Evolutionary conservation across 2,888 invertebrate genomes (phyloP), one percentile per base, ranked within the genome.

Genomic region (Maniola hyperantus): DNA sequence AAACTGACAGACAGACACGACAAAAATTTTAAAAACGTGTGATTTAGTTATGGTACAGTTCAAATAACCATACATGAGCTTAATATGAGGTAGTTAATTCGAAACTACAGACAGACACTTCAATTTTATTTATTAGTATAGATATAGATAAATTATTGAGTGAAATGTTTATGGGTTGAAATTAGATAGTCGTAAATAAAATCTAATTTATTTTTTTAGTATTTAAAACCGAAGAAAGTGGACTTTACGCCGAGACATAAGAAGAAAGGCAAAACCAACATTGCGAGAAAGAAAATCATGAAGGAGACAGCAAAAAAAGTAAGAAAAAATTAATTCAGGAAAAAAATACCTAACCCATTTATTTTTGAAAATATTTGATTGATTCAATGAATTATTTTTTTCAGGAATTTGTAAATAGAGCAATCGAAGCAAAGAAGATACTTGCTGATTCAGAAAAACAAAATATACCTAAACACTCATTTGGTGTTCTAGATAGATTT

Each of bases 231-330:
- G 15, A 95, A 95, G 60, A 94, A 95, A 74, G 93, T 97, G 59
- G 95, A 97, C 76, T 95, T 96, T 71, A 95, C 95, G 68, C 96
- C 97, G 0, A 93, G 96, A 55, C 95, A 93, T 72, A 97, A 97
- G 85, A 97, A 96, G 65, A 96, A 95, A 82, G 97, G 97, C 54
- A 95, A 95, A 61, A 96, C 94, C 0, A 95, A 95, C 76, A 94
- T 95, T 67, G 94, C 96, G 71, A 95, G 96, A 73, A 97, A 96
- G 85, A 96, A 96, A 81, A 96, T 97, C 71, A 93, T 97, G 26
- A 95, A 95, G 78, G 95, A 95, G 76, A 91, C 94, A 68, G 92
- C 93, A 18, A 94, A 94, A 84, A 94, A 94, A 92, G 97, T 96
- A 87, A 82, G 13, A 51, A 36, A 7, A 10, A 39, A 7, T 18